Evolutionary conservation across 2,113 vertebrate species (phyloP).

Genomic region (Agapornis roseicollis): DNA sequence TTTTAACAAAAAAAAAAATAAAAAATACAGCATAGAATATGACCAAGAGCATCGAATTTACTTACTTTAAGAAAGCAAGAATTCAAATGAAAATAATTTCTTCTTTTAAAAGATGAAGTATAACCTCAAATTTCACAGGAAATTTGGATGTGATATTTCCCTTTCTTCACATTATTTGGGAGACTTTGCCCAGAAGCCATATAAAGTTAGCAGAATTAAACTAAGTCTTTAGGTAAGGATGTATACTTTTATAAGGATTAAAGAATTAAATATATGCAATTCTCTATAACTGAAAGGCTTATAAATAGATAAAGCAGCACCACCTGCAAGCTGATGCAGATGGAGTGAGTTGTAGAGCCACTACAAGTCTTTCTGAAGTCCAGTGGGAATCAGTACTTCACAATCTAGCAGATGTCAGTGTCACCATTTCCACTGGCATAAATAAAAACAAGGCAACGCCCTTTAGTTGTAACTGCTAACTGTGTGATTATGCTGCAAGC

Average conservation of each 20-base stretch:
- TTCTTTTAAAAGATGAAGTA: background rate
- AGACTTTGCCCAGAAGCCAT: background rate
- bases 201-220: conserved; percentile 48
- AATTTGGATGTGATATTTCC: conserved; percentile 7
- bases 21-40: background rate
- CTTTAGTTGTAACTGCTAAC: conserved; percentile 26
- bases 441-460: background rate
- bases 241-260: background rate
- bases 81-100: background rate
- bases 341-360: background rate
- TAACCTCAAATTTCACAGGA: background rate
- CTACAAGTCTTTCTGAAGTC: background rate
- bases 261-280: background rate
- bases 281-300: background rate
- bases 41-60: background rate
- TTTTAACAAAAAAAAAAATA: background rate
- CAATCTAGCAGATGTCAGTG: background rate
- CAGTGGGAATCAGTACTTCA: background rate
- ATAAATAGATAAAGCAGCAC: conserved; percentile 12
- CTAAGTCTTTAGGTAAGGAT: background rate
- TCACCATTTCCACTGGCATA: background rate
- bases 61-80: background rate
- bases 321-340: background rate
- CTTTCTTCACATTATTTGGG: conserved; percentile 17
- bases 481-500: background rate